Base-by-base conservation (phyloP, 1,140 invertebrate genomes). In the Acromyrmex echinatior region DNA sequence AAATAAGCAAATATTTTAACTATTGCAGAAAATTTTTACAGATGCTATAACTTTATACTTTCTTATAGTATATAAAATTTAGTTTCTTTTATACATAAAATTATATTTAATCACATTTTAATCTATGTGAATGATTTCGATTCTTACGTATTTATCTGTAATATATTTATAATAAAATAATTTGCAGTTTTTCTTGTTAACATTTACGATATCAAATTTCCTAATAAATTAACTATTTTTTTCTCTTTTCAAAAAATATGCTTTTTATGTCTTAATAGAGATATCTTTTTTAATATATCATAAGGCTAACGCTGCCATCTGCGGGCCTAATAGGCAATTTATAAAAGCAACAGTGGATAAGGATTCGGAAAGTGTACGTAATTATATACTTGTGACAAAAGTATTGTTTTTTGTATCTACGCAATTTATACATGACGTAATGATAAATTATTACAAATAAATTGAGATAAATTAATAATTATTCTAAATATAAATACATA, bases 281-380 rank as follows among this genome's bases (percentile, higher is more conserved):
- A 12, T 35, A 35, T 16, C 0, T 70, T 25, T 49, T n/a, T 49
- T 70, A 70, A 39, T 39, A 39, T 49, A 39, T 68, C 39, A 53
- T 35, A n/a, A 25, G 28, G 7, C 10, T 51, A 39, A 58, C 16
- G 10, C 66, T 71, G 78, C 78, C 78, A 81, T 81, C 78, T 81
- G 49, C n/a, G 31, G 10, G 14, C 18, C 14, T 39, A 9, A 18
- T 81, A 7, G 12, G 1, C 4, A 39, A 25, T 70, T 70, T 56
- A 18, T n/a, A 45, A 12, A 6, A 81, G 16, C 31, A 71, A n/a
- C 65, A 0, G 49, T 56, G 16, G 78, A 2, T 81, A 81, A 81
- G 31, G 62, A 1, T 79, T 18, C 1, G 12, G 2, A 49, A 51
- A 79, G 9, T 7, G 6, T 60, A 18, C 35, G 35, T 39, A 39